phyloP scores from a whole-genome alignment of 2,888 invertebrate genomes.

The Strigamia crassipes region DNA sequence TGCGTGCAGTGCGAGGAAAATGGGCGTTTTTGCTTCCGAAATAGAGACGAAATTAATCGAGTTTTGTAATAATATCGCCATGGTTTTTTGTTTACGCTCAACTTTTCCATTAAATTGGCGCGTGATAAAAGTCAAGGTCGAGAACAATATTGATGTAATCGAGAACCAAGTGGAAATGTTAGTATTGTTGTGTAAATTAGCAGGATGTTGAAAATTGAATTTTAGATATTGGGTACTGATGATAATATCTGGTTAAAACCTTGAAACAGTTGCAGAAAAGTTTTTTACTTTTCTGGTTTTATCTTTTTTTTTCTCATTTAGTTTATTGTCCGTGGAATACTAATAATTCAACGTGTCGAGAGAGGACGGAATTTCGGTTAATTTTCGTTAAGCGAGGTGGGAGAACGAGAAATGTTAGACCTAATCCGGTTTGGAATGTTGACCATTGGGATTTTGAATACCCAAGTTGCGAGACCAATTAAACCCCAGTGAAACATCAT shows the following conservation, averaged over 20 bases:
- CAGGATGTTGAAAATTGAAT: constrained; percentile 2
- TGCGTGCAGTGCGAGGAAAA: neutral
- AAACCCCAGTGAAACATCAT: constrained; percentile 20
- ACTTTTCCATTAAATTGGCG: neutral
- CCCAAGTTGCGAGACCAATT: constrained; percentile 27
- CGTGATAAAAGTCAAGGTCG: neutral
- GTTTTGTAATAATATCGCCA: neutral
- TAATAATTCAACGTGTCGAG: neutral
- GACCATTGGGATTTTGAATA: constrained; percentile 13
- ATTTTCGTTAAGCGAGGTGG: neutral
- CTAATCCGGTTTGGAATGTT: constrained; percentile 17
- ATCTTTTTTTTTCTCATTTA: neutral
- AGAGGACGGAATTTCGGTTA: neutral
- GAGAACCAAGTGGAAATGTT: neutral
- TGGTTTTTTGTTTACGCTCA: neutral
- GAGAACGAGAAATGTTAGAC: constrained; percentile 20
- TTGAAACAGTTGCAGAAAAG: neutral
- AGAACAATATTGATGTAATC: neutral
- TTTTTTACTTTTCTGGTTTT: neutral
- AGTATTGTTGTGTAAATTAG: neutral
- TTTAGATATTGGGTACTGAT: neutral
- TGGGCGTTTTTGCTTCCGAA: neutral
- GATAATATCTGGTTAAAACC: neutral
- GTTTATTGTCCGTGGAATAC: neutral
- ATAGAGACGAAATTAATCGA: neutral